Percentiles rank a stretch among this genome's conserved stretches.
Conservation (phyloP, 2,797 vertebrate species). For the Gallirallus australis region DNA sequence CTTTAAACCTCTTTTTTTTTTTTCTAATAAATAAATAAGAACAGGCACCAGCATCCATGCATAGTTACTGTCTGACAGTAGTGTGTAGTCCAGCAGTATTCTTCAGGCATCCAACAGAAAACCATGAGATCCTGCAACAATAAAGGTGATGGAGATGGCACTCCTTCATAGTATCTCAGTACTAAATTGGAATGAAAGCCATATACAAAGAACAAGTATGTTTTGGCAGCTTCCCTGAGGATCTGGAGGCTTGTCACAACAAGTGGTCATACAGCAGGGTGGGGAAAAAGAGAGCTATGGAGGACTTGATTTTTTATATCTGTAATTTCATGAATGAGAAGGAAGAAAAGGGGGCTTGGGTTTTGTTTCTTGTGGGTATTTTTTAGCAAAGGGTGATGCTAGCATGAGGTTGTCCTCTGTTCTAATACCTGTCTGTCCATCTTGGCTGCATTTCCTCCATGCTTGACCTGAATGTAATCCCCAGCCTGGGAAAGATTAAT, state of each 20-base stretch:
- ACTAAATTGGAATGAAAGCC: neutral
- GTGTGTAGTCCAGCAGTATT: fast-evolving
- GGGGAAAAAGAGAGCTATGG: fast-evolving
- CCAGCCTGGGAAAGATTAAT: neutral
- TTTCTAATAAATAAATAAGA: neutral
- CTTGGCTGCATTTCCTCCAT: neutral
- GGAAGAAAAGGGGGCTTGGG: neutral
- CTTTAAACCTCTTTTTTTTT: neutral
- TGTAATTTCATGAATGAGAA: neutral
- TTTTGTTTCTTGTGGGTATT: neutral
- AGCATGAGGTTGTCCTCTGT: neutral
- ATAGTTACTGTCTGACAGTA: too few species aligned
- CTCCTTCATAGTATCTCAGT: neutral
- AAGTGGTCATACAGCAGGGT: neutral
- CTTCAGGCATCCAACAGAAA: neutral
- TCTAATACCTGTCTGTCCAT: neutral
- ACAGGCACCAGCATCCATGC: neutral
- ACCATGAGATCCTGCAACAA: neutral
- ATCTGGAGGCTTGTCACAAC: neutral
- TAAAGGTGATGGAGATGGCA: neutral
- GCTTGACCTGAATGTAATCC: fast-evolving
- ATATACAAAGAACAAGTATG: neutral
- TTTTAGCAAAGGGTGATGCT: neutral
- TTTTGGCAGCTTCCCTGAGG: neutral
- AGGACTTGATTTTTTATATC: neutral